phyloP scores from a whole-genome alignment of 2,888 invertebrate genomes.

The Noctua pronuba region DNA sequence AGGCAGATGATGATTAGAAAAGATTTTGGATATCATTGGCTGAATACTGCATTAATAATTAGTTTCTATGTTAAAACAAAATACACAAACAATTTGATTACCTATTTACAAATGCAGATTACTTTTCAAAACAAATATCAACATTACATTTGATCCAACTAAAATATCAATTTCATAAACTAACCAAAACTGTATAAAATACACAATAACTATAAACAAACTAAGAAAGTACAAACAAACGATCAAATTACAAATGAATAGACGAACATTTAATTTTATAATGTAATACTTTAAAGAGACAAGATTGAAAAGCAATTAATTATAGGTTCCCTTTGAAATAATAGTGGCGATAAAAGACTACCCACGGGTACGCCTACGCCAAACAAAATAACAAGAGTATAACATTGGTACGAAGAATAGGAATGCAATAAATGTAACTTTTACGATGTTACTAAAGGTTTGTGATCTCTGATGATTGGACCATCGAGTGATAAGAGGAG shows the following conservation, averaged over 20 bases:
- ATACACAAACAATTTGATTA: neutral
- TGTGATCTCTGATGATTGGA: conserved; percentile 47
- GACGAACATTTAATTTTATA: conserved; percentile 59
- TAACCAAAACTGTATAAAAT: conserved; percentile 20
- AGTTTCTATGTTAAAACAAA: neutral
- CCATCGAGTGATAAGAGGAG: conserved; percentile 25
- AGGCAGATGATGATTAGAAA: too few relatives aligned
- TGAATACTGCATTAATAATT: neutral
- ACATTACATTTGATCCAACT: conserved; percentile 9
- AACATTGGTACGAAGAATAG: conserved; percentile 50
- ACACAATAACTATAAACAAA: conserved; percentile 48
- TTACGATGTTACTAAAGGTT: conserved; percentile 45
- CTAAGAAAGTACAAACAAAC: conserved; percentile 25
- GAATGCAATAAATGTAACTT: conserved; percentile 54
- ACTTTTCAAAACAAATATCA: conserved; percentile 7
- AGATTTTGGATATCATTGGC: neutral
- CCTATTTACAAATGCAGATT: conserved; percentile 9
- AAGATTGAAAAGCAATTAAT: conserved; percentile 64
- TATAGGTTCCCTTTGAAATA: conserved; percentile 62
- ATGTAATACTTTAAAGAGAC: conserved; percentile 56
- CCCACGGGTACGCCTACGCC: conserved; percentile 75
- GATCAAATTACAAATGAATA: conserved; percentile 46
- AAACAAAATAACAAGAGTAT: conserved; percentile 56
- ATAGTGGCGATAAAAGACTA: conserved; percentile 70
- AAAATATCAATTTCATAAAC: conserved; percentile 38